Percentiles rank a stretch among this genome's conserved stretches.
Conservation (phyloP, 1,140 invertebrate genomes). For the Drosophila pachea region DNA sequence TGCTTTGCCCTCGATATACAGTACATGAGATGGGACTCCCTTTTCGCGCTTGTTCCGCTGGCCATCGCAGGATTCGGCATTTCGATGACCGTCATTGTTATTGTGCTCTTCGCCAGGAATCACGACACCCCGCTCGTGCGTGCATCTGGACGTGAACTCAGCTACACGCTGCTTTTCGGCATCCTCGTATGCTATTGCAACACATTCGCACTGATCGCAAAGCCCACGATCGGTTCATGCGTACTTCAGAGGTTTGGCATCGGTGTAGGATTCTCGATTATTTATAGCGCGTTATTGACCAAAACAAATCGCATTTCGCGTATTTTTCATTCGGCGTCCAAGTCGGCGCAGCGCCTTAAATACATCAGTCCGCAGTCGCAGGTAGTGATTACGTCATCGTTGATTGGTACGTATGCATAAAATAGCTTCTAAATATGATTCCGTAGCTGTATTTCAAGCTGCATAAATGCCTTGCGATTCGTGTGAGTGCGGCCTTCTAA, state of each 20-base stretch:
- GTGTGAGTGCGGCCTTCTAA: too few relatives aligned
- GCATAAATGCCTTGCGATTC: too few relatives aligned
- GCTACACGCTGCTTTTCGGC: slow-evolving; percentile 86
- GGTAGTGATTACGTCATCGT: slow-evolving; percentile 86
- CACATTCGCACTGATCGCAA: slow-evolving; percentile 85
- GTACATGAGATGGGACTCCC: slow-evolving; percentile 81
- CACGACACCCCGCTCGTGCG: slow-evolving; percentile 90
- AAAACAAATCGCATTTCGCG: slow-evolving; percentile 93
- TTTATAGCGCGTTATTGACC: slow-evolving; percentile 90
- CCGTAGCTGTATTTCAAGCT: too few relatives aligned
- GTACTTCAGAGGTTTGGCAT: slow-evolving; percentile 85
- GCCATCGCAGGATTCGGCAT: slow-evolving; percentile 85
- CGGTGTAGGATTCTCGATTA: slow-evolving; percentile 89
- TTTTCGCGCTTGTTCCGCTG: slow-evolving; percentile 85
- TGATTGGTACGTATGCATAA: slow-evolving; percentile 73
- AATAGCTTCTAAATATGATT: too few relatives aligned
- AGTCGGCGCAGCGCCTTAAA: slow-evolving; percentile 88
- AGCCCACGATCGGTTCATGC: slow-evolving; percentile 85
- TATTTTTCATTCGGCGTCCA: slow-evolving; percentile 90
- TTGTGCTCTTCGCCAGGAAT: slow-evolving; percentile 84
- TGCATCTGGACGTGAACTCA: slow-evolving; percentile 90
- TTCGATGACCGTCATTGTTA: slow-evolving; percentile 83
- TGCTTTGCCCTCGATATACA: slow-evolving; percentile 80
- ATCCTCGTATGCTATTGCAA: slow-evolving; percentile 80
- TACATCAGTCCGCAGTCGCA: slow-evolving; percentile 81